phyloP scores from a whole-genome alignment of 2,797 vertebrate genomes.

The Parotocinclus haroldoi region DNA sequence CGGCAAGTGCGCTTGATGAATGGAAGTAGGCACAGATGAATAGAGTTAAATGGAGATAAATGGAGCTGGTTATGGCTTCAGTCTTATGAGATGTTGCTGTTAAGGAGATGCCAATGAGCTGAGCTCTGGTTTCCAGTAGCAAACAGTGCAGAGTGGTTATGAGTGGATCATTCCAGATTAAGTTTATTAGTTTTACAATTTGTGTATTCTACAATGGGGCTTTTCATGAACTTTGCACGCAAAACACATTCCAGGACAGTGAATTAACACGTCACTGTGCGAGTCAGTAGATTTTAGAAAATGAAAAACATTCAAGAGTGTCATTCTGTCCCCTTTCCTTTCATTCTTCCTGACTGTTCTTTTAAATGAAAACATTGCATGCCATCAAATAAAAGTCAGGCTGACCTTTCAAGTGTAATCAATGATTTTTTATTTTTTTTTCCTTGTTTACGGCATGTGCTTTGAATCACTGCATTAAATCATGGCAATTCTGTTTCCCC shows the following conservation, averaged over 20 bases:
- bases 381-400: neutral
- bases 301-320: constrained; percentile 1
- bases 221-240: constrained; percentile 6
- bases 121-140: constrained; percentile 8
- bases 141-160: neutral
- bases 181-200: neutral
- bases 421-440: no score
- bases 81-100: constrained; percentile 18
- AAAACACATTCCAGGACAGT: neutral
- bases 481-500: neutral
- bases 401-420: neutral
- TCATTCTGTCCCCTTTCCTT: neutral
- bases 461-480: neutral
- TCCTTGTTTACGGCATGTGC: neutral
- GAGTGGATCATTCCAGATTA: constrained; percentile 5
- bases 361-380: constrained; percentile 5
- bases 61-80: constrained; percentile 28
- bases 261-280: neutral
- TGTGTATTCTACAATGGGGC: neutral
- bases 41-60: constrained; percentile 37
- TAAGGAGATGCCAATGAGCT: constrained; percentile 14
- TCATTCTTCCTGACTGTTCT: neutral
- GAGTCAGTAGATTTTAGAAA: neutral
- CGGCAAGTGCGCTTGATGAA: constrained; percentile 35
- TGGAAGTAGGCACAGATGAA: constrained; percentile 26